These are phyloP conservation scores for Sebastes trivittatus DNA, from an alignment of 2,797 vertebrate genomes.

Conservation along the genomic window DNA sequence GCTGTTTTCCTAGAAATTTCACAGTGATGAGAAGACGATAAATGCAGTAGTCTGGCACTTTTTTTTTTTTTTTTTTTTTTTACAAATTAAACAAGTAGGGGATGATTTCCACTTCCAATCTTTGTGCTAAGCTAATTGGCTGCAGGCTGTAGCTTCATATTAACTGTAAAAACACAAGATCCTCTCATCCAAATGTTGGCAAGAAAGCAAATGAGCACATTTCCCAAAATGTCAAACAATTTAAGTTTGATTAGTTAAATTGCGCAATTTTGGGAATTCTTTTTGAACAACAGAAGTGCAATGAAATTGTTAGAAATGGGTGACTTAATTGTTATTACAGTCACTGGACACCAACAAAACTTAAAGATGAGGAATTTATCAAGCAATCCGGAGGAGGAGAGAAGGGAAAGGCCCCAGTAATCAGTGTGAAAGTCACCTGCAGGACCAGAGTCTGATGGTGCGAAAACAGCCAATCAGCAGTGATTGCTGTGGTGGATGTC, in stretches of 20 bases:
- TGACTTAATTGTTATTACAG: neutral
- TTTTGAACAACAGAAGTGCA: neutral
- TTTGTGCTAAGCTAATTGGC: neutral
- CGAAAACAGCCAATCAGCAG: constrained; percentile 13
- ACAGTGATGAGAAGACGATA: neutral
- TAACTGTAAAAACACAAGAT: too few relatives aligned
- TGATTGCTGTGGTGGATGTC: constrained; percentile 9
- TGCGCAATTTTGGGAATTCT: neutral
- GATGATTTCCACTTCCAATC: neutral
- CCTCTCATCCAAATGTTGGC: too few relatives aligned
- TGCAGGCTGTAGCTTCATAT: neutral
- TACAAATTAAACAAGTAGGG: neutral
- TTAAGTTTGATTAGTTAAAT: neutral
- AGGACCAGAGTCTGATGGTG: constrained; percentile 34
- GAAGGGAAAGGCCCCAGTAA: neutral
- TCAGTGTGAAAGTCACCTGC: constrained; percentile 33
- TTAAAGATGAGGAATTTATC: neutral
- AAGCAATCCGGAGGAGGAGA: neutral
- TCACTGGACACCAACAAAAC: neutral
- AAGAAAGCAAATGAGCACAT: neutral
- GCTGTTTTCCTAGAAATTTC: neutral
- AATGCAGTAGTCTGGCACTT: neutral
- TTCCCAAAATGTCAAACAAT: neutral
- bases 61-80: neutral
- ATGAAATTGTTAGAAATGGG: neutral